These are phyloP conservation scores for Tetramorium alpestre DNA, from an alignment of 1,140 invertebrate species.

Conservation along the genomic window DNA sequence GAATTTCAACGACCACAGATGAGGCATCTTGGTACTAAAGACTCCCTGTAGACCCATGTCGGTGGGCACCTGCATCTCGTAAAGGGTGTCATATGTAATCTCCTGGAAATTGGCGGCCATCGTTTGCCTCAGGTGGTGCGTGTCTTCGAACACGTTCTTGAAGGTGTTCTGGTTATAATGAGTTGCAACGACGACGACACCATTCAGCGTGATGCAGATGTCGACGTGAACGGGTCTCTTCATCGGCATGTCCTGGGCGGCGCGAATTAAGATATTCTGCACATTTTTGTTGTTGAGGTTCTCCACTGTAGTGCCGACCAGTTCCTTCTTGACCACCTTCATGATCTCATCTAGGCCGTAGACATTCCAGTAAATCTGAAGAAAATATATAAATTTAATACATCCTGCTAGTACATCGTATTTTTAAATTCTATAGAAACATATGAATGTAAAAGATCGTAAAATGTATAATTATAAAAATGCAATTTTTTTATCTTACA, in stretches of 20 bases:
- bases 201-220: constrained; percentile 66
- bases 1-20: constrained; percentile 65
- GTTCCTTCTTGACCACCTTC: constrained; percentile 40
- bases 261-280: constrained; percentile 52
- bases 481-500: not conserved
- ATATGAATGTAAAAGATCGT: not conserved
- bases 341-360: constrained; percentile 58
- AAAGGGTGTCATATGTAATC: constrained; percentile 69
- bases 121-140: not conserved
- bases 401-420: not conserved
- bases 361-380: constrained; percentile 71
- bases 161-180: constrained; percentile 62
- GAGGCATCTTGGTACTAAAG: constrained; percentile 76
- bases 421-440: not conserved
- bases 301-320: not conserved
- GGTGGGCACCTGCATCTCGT: constrained; percentile 78
- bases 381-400: not conserved
- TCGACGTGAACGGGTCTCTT: constrained; percentile 69
- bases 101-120: constrained; percentile 52
- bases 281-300: constrained; percentile 62
- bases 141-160: constrained; percentile 31
- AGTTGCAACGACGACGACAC: constrained; percentile 54
- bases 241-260: constrained; percentile 40
- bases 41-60: constrained; percentile 83
- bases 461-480: not conserved